Evolutionary conservation across 2,797 vertebrate species (phyloP), one percentile per base, ranked within the genome.

Genomic region (Anolis apletophallus): DNA sequence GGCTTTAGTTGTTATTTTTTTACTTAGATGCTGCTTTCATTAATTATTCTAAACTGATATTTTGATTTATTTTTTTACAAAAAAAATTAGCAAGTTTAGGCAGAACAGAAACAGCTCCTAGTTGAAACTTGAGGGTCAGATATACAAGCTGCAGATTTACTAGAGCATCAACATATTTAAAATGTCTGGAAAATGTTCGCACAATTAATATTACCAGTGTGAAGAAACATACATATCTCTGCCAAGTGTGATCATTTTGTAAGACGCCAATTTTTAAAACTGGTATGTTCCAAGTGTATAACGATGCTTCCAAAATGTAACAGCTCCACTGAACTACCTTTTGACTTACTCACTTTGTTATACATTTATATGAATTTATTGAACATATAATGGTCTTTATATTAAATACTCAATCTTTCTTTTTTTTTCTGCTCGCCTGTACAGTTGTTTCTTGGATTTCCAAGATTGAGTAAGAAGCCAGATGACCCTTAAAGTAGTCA

Each of bases 371-470:
- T 75, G 69, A 74, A 74, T 86, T 93, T 94, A 80, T 90, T 93
- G 93, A 96, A 95, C 68, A 93, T 95, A 93, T 92, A 87, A 92
- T 90, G 86, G 86, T 95, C 96, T 97, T 97, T 97, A 80, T 97
- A 97, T 93, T 85, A 86, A 83, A 92, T 50, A 91, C 26, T 10
- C 89, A 55, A 11, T 92, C 46, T 83, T 90, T 87, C 81, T 90
- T 86, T 83, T 90, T 81, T 26, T 94, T 21, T 80, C 12, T 92
- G 77, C 74, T 88, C 54, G 46, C 85, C 86, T 88, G 68, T 90
- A 84, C 82, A 83, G 83, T 80, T 89, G 36, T 73, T 91, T 78
- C 93, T 92, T 92, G 81, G 87, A 87, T 89, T 90, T 91, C 83
- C 34, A 85, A 92, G 80, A 89, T 81, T 86, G 82, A 92, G 91